Conservation (phyloP, 2,797 vertebrate genomes). For the Phoebastria nigripes region DNA sequence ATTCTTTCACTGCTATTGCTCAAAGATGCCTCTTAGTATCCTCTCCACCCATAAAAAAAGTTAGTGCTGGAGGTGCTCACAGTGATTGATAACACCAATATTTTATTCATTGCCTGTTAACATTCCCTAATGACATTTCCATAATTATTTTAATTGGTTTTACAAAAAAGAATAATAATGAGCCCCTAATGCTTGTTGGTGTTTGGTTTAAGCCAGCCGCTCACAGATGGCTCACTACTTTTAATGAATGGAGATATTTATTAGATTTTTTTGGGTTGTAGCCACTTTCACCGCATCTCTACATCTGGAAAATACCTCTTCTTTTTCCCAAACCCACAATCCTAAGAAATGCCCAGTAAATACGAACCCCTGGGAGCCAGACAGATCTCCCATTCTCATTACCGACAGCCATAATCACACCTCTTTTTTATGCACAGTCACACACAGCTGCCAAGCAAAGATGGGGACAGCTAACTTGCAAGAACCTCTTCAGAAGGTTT, state of each 20-base stretch:
- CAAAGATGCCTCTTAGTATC: neutral
- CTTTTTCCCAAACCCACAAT: neutral
- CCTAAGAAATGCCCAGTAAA: neutral
- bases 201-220: neutral
- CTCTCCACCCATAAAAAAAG: neutral
- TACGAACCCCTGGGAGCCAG: neutral
- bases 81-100: neutral
- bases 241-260: neutral
- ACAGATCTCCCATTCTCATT: neutral
- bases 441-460: neutral
- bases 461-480: neutral
- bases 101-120: conserved; percentile 8
- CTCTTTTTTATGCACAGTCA: neutral
- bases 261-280: neutral
- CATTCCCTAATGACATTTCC: neutral
- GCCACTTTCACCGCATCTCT: neutral
- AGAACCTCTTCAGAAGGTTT: neutral
- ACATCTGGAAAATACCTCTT: neutral
- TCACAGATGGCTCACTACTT: neutral
- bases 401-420: neutral
- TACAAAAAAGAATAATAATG: conserved; percentile 15
- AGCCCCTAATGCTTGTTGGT: neutral
- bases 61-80: neutral
- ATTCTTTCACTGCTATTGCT: neutral
- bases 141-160: conserved; percentile 40